Percentiles rank a stretch among this genome's conserved stretches.
phyloP scores from a whole-genome alignment of 1,140 invertebrate genomes.

The Drosophila malerkotliana region DNA sequence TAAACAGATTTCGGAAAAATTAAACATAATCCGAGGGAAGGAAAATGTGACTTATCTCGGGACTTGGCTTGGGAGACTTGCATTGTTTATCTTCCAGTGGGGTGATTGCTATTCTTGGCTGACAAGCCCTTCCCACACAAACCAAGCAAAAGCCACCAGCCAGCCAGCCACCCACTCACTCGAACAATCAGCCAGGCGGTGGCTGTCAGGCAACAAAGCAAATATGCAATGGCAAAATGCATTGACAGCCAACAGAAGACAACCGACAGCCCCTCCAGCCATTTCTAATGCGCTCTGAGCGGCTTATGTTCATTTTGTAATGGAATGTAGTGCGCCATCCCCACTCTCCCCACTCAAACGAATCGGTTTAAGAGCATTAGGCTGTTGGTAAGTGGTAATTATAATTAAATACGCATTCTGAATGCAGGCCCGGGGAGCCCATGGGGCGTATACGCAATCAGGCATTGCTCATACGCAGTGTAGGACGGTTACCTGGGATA shows the following conservation, averaged over 20 bases:
- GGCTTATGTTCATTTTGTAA: slow-evolving; percentile 47
- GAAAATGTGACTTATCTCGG: slow-evolving; percentile 31
- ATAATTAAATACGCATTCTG: slow-evolving; percentile 74
- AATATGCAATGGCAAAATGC: slow-evolving; percentile 61
- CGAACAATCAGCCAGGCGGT: slow-evolving; percentile 35
- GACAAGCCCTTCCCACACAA: slow-evolving; percentile 9
- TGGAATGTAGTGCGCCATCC: not conserved
- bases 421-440: slow-evolving; percentile 5
- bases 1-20: slow-evolving; percentile 14
- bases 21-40: slow-evolving; percentile 1
- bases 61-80: slow-evolving; percentile 7
- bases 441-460: slow-evolving; percentile 55
- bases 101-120: slow-evolving; percentile 30
- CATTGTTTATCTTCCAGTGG: slow-evolving; percentile 28
- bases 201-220: slow-evolving; percentile 37
- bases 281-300: slow-evolving; percentile 35
- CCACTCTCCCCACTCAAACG: not conserved
- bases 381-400: slow-evolving; percentile 54
- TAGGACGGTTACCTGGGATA: slow-evolving; percentile 1
- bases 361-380: slow-evolving; percentile 59
- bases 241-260: slow-evolving; percentile 51
- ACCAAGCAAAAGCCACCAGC: slow-evolving; percentile 17
- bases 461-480: slow-evolving; percentile 50
- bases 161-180: slow-evolving; percentile 10
- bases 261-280: slow-evolving; percentile 14